Conservation (phyloP, 2,797 vertebrate species). For the Urocyon cinereoargenteus region DNA sequence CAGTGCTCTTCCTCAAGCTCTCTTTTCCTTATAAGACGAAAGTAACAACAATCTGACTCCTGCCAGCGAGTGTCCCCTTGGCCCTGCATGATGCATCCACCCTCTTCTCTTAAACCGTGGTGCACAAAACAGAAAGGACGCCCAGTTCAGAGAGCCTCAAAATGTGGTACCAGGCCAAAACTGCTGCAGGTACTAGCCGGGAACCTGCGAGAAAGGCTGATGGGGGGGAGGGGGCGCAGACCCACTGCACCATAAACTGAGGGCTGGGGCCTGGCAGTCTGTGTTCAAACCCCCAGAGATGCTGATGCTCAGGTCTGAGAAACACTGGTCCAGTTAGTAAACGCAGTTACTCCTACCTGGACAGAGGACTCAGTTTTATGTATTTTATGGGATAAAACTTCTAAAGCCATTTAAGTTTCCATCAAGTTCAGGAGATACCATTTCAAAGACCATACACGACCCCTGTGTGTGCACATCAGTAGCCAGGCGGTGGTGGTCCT, state of each 20-base stretch:
- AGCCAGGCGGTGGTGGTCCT: background rate
- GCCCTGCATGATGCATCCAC: accelerated
- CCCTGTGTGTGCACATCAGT: no score
- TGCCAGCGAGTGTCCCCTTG: background rate
- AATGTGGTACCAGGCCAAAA: background rate
- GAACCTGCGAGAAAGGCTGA: background rate
- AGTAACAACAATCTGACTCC: no score
- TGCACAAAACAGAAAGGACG: accelerated
- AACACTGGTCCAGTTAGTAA: accelerated
- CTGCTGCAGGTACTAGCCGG: background rate
- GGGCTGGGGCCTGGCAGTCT: background rate
- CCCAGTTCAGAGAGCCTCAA: background rate
- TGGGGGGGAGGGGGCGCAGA: accelerated
- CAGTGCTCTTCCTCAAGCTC: background rate
- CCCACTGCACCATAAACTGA: background rate
- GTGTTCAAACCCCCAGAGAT: no score
- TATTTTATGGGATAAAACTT: no score
- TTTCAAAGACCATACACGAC: accelerated
- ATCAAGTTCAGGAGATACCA: background rate
- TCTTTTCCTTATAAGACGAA: background rate
- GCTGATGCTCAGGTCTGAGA: background rate
- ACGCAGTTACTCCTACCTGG: background rate
- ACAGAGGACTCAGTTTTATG: background rate
- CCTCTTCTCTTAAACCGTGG: accelerated
- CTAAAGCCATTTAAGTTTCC: background rate